phyloP scores from a whole-genome alignment of 1,140 invertebrate genomes.

The Mizuhopecten yessoensis region DNA sequence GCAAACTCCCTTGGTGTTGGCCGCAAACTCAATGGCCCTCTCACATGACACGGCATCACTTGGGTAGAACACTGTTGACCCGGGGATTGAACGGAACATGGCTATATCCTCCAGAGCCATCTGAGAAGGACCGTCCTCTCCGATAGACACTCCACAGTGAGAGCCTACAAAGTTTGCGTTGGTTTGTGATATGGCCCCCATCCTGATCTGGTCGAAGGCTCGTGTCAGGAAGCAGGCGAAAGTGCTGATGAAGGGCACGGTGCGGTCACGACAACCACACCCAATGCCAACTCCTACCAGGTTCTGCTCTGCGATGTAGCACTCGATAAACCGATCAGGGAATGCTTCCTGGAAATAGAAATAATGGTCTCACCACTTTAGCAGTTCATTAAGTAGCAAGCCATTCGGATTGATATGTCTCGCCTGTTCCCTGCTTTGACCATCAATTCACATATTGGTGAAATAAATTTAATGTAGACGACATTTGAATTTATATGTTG shows the following conservation, averaged over 20 bases:
- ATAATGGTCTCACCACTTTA: too few species aligned
- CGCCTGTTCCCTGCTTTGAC: too few species aligned
- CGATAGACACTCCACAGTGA: constrained; percentile 96
- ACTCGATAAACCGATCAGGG: constrained; percentile 94
- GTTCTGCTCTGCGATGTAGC: constrained; percentile 99
- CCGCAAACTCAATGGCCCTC: constrained; percentile 96
- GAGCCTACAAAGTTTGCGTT: constrained; percentile 98
- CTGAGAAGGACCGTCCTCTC: constrained; percentile 99
- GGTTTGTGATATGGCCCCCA: constrained; percentile 99
- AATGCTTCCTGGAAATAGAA: constrained; percentile 79
- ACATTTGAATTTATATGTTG: too few species aligned
- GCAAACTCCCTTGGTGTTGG: constrained; percentile 97
- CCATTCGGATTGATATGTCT: too few species aligned
- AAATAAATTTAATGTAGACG: too few species aligned
- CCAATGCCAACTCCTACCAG: constrained; percentile 98
- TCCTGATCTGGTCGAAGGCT: constrained; percentile 97
- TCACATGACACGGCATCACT: constrained; percentile 97
- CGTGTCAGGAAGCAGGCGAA: constrained; percentile 99
- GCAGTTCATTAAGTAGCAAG: too few species aligned
- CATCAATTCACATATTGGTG: too few species aligned
- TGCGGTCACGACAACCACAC: constrained; percentile 91
- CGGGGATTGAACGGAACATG: constrained; percentile 96
- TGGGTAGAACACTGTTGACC: constrained; percentile 98
- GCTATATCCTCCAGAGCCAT: constrained; percentile 99
- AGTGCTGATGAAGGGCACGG: constrained; percentile 96